Base-by-base conservation (phyloP, 2,113 vertebrate species). In the Megalops atlanticus region DNA sequence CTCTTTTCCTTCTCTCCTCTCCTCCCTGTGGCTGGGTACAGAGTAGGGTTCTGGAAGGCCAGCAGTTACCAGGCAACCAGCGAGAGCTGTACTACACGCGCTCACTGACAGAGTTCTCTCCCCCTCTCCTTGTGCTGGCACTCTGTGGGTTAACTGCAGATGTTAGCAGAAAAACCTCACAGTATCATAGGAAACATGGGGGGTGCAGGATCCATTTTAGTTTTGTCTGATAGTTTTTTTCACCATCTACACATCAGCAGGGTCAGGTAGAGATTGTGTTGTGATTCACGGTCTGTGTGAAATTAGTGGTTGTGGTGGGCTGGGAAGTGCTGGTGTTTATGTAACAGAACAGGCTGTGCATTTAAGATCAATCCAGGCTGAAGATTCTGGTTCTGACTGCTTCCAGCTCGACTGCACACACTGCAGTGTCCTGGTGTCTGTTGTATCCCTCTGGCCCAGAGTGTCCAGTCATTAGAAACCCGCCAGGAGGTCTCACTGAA, bases 31-130 rank as follows among this genome's bases (percentile, higher is more conserved):
- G 40, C 78, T 45, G 4, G 35, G 31, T 33, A 27, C 43, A 52
- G 38, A 27, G 35, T 70, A 39, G 5, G 2, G 43, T 85, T 80
- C 76, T 81, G 77, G 78, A 81, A 85, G 84, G 85, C 80, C 82
- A 80, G 73, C 81, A 80, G 88, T 89, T 89, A 86, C 88, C 84
- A 85, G 85, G 88, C 86, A 89, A 89, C 88, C 87, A 82, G 79
- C 80, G 76, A 87, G 76, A 84, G 76, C 81, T 64, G 18, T 40
- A 54, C 21, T 18, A 12, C 58, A 52, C 21, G 70, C 39, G 52
- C 38, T 77, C n/a, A 54, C 27, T 47, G 11, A 1, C 14, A 38
- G n/a, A 74, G 27, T 41, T 40, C 16, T 6, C 39, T 38, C 47
- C 27, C n/a, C 27, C 49, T 33, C 78, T 80, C 49, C 81, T 80